These are phyloP conservation scores for Salvelinus alpinus DNA, from an alignment of 2,113 vertebrate species.

Conservation along the genomic window DNA sequence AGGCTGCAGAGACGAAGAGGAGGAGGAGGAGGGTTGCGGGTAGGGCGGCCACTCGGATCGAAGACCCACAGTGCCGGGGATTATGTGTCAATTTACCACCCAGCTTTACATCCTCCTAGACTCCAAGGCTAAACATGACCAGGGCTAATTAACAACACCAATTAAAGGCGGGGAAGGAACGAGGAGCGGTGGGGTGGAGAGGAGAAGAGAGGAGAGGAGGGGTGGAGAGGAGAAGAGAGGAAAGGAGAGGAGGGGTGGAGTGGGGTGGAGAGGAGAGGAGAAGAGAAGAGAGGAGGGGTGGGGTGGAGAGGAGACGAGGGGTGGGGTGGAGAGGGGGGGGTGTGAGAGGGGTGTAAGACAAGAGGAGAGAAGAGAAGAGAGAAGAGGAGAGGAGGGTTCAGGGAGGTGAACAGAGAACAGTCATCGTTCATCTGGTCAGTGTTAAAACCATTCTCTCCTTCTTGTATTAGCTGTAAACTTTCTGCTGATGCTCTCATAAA, in stretches of 20 bases:
- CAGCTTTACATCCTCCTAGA: constrained; percentile 55
- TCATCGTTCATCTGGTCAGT: too few relatives aligned
- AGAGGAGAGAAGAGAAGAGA: too few relatives aligned
- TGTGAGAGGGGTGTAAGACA: too few relatives aligned
- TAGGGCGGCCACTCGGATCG: constrained; percentile 59
- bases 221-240: too few relatives aligned
- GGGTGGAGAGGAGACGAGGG: too few relatives aligned
- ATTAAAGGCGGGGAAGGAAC: constrained; percentile 65
- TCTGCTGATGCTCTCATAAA: constrained; percentile 18
- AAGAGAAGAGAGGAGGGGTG: too few relatives aligned
- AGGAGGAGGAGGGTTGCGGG: constrained; percentile 22
- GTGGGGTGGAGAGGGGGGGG: too few relatives aligned
- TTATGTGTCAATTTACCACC: constrained; percentile 76
- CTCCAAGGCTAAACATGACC: constrained; percentile 66
- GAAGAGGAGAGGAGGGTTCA: too few relatives aligned
- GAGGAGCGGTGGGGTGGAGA: constrained; percentile 44
- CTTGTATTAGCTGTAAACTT: background rate
- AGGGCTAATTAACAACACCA: constrained; percentile 74
- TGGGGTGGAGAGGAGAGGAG: too few relatives aligned
- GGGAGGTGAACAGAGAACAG: too few relatives aligned
- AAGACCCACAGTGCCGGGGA: constrained; percentile 64
- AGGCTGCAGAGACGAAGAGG: constrained; percentile 47
- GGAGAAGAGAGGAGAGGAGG: background rate
- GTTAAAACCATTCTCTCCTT: too few relatives aligned
- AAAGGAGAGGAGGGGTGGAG: too few relatives aligned